These are phyloP conservation scores for Torymus aiolomorphi DNA, from an alignment of 2,888 invertebrate genomes.

Conservation along the genomic window DNA sequence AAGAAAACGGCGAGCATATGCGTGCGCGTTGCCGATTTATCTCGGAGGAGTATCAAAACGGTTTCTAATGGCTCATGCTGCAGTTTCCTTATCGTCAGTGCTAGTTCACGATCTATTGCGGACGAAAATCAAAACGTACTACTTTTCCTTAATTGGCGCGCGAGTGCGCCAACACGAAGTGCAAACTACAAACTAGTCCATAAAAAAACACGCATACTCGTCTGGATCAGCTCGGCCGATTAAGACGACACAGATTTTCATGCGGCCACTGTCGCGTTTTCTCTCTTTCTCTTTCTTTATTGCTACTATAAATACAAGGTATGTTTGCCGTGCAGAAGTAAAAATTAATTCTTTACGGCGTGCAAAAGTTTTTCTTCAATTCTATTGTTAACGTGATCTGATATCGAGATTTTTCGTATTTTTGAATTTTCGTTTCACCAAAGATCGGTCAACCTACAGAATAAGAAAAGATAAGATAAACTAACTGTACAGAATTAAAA, in stretches of 20 bases:
- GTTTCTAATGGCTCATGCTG: neutral
- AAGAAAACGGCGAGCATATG: too few species aligned
- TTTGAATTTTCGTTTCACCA: too few species aligned
- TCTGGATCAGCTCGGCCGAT: slow-evolving; percentile 24
- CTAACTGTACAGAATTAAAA: too few species aligned
- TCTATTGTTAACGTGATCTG: neutral
- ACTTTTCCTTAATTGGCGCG: slow-evolving; percentile 24
- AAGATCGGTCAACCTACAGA: too few species aligned
- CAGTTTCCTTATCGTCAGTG: slow-evolving; percentile 8
- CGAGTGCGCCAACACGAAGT: neutral
- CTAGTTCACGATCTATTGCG: slow-evolving; percentile 12
- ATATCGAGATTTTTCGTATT: too few species aligned
- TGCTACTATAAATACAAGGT: too few species aligned
- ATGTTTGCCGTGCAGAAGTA: too few species aligned
- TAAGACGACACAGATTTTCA: slow-evolving; percentile 33
- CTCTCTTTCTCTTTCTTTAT: slow-evolving; percentile 1
- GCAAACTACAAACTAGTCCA: slow-evolving; percentile 11
- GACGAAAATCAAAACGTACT: slow-evolving; percentile 19
- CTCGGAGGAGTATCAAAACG: neutral
- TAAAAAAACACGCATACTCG: slow-evolving; percentile 28
- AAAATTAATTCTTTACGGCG: too few species aligned
- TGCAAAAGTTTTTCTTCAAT: neutral
- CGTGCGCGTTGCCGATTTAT: too few species aligned
- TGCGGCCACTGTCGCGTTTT: neutral
- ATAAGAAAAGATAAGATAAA: too few species aligned